Conservation (phyloP, 2,888 invertebrate genomes). For the Pantelozetes paolii region DNA sequence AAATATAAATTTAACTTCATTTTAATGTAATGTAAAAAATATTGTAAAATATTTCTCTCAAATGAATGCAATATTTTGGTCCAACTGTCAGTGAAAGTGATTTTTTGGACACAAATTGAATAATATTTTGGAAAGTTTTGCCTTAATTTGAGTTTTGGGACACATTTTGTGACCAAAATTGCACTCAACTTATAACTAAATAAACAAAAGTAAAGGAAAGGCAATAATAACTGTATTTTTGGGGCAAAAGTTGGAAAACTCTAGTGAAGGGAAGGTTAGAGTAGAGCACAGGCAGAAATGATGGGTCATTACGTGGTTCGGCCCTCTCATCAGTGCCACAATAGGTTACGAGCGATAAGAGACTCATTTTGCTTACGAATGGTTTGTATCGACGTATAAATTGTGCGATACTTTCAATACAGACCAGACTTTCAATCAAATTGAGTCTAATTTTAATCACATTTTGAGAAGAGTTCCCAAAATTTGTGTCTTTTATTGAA, state of each 20-base stretch:
- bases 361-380: constrained; percentile 23
- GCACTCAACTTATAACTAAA: neutral
- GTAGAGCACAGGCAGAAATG: neutral
- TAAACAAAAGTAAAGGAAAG: constrained; percentile 4
- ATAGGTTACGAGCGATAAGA: constrained; percentile 18
- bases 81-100: constrained; percentile 18
- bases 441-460: neutral
- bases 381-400: constrained; percentile 20
- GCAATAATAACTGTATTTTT: constrained; percentile 19
- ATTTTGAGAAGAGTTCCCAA: neutral
- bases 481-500: too few species aligned
- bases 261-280: neutral
- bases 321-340: constrained; percentile 19
- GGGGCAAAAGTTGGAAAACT: constrained; percentile 24
- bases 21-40: too few species aligned
- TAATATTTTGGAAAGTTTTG: neutral
- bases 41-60: too few species aligned
- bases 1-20: too few species aligned
- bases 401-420: neutral
- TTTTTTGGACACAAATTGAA: constrained; percentile 16
- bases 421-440: neutral
- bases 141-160: constrained; percentile 29
- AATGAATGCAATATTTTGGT: neutral
- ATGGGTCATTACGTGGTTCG: constrained; percentile 8
- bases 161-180: neutral